Conservation (phyloP, 2,888 invertebrate species). For the Dyspetes luteomarginatus region DNA sequence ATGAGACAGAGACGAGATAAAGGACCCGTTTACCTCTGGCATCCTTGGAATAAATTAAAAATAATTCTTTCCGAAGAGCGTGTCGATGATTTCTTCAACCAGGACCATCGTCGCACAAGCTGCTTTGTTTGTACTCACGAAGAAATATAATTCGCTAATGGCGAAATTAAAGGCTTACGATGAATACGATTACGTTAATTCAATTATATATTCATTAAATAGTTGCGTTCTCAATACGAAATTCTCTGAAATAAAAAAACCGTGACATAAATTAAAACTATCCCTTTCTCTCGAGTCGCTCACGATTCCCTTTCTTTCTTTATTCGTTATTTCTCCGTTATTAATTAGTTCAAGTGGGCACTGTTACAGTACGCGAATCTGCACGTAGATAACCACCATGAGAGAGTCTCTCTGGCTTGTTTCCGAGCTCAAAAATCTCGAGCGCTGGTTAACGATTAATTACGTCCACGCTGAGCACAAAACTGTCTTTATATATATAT, state of each 20-base stretch:
- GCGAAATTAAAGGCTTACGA: no score
- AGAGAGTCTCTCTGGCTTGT: slow-evolving; percentile 48
- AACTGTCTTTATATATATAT: slow-evolving; percentile 21
- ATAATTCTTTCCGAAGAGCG: slow-evolving; percentile 13
- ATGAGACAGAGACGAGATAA: slow-evolving; percentile 35
- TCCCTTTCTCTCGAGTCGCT: slow-evolving; percentile 56
- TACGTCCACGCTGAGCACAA: slow-evolving; percentile 49
- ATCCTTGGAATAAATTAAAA: slow-evolving; percentile 64
- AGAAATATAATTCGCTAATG: no score
- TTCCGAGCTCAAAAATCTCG: slow-evolving; percentile 53
- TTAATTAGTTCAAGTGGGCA: slow-evolving; percentile 64
- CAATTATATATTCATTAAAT: neutral
- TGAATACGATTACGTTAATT: neutral
- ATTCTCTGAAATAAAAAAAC: neutral
- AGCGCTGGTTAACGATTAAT: slow-evolving; percentile 59
- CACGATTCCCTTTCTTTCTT: slow-evolving; percentile 52
- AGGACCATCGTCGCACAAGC: neutral
- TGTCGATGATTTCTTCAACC: neutral
- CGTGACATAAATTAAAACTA: slow-evolving; percentile 9
- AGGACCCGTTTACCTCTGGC: slow-evolving; percentile 56
- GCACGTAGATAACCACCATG: slow-evolving; percentile 61
- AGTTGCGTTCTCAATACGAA: neutral
- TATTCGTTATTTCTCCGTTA: slow-evolving; percentile 50
- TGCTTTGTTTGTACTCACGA: neutral
- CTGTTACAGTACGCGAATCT: slow-evolving; percentile 55